Evolutionary conservation across 2,888 invertebrate genomes (phyloP), one percentile per base, ranked within the genome.

Genomic region (Scelioninae gen. 1): DNA sequence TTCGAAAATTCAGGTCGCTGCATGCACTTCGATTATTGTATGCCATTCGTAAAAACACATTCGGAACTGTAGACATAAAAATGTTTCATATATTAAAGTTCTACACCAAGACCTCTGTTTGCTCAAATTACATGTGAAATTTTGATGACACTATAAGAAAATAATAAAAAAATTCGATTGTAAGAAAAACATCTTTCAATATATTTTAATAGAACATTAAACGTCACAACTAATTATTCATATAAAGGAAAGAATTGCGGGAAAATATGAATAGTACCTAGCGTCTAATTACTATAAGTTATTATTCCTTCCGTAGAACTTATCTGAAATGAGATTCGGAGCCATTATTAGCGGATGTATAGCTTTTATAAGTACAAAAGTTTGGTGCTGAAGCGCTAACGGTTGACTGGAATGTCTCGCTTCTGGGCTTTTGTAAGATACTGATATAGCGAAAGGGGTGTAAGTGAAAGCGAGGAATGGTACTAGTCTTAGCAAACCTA

Each of bases 351-450:
- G 63, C 62, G 56, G 53, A 78, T 65, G 78, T 78, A 78, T 74
- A 78, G 78, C 78, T 78, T 74, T 58, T 66, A 58, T 69, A 82
- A 82, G 77, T 78, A 74, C 78, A 66, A 83, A 83, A 83, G 83
- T 83, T 83, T 63, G 75, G 78, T 40, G 74, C 76, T 78, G 78
- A 83, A 66, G 74, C 74, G 74, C 78, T 82, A 82, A 82, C 74
- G 68, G 77, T 82, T 78, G 72, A 77, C 77, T 77, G 63, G 77
- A 74, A 72, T 82, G 77, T 77, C 66, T 77, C 82, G 77, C 77
- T 77, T 74, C 82, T 69, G 69, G 68, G 74, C 69, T 78, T 77
- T 72, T 66, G 75, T 82, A 32, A 82, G 75, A 76, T 76, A 68
- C 72, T 53, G 82, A 72, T 79, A 76, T 63, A 60, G 74, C 69